These are phyloP conservation scores for Battus philenor DNA, from an alignment of 1,140 invertebrate genomes.

Conservation along the genomic window DNA sequence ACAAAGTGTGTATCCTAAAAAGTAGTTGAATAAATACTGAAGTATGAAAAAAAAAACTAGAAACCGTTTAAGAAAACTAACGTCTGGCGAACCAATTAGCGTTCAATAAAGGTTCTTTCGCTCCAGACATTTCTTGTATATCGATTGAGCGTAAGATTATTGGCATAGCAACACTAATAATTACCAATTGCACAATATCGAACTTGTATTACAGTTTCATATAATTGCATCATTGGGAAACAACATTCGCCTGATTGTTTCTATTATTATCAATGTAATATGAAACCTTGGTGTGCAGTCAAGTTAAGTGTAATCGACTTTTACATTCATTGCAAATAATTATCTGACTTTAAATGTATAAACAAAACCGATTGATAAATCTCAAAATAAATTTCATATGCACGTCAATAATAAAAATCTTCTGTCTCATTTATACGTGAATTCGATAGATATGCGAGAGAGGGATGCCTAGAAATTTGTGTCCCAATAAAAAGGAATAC, in stretches of 20 bases:
- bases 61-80: constrained; percentile 31
- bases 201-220: neutral
- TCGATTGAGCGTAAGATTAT: constrained; percentile 30
- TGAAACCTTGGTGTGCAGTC: neutral
- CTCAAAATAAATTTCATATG: constrained; percentile 1
- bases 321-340: too few relatives aligned
- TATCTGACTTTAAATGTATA: too few relatives aligned
- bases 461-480: constrained; percentile 45
- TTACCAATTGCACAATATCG: constrained; percentile 24
- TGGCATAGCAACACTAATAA: constrained; percentile 42
- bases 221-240: constrained; percentile 17
- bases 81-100: constrained; percentile 61
- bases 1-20: too few relatives aligned
- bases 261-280: neutral
- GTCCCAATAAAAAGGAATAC: constrained; percentile 60
- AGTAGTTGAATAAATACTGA: too few relatives aligned
- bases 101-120: constrained; percentile 49
- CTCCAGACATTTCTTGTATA: constrained; percentile 50
- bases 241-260: constrained; percentile 6
- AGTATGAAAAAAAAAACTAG: constrained; percentile 33
- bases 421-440: constrained; percentile 31
- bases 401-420: neutral
- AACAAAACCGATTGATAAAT: too few relatives aligned
- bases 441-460: constrained; percentile 25
- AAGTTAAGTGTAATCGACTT: too few relatives aligned